A percentile compares a stretch with the other conserved stretches of the same genome.
phyloP scores from a whole-genome alignment of 30 jellyfish, hydroid and myxozoan genomes.

The Aurelia sp. region DNA sequence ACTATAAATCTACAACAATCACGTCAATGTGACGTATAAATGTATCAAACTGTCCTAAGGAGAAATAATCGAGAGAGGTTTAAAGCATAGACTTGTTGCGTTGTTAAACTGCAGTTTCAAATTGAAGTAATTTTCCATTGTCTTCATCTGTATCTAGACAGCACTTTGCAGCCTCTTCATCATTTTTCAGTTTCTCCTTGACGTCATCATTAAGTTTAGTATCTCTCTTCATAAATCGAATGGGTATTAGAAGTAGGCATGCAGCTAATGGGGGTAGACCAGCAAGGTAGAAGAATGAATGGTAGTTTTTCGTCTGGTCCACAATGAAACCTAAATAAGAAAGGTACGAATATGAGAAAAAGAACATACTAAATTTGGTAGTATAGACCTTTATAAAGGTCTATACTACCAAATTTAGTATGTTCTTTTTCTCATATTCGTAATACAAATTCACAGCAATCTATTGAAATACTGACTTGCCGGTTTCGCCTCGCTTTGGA shows the following conservation, averaged over 20 bases:
- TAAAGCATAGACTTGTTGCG: no score
- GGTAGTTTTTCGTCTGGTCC: conserved; percentile 65
- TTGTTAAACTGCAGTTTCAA: conserved; percentile 30
- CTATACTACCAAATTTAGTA: no score
- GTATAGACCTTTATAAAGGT: no score
- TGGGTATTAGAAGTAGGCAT: neutral
- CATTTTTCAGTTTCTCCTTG: neutral
- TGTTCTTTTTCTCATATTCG: no score
- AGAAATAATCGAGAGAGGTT: no score
- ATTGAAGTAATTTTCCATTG: conserved; percentile 2
- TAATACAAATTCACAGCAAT: no score
- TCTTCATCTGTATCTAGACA: neutral
- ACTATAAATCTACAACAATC: no score
- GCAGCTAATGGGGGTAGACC: conserved; percentile 44
- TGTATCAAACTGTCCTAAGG: no score
- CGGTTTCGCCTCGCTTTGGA: no score
- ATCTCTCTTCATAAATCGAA: conserved; percentile 10
- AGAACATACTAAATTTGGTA: no score
- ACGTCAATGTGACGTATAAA: no score
- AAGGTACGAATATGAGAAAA: neutral
- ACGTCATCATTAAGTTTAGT: neutral
- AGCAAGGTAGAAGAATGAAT: conserved; percentile 51
- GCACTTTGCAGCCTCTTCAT: neutral
- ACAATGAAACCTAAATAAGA: conserved; percentile 53
- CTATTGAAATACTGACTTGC: no score